These are phyloP conservation scores for Netelia virgata DNA, from an alignment of 2,888 invertebrate species.

Conservation along the genomic window DNA sequence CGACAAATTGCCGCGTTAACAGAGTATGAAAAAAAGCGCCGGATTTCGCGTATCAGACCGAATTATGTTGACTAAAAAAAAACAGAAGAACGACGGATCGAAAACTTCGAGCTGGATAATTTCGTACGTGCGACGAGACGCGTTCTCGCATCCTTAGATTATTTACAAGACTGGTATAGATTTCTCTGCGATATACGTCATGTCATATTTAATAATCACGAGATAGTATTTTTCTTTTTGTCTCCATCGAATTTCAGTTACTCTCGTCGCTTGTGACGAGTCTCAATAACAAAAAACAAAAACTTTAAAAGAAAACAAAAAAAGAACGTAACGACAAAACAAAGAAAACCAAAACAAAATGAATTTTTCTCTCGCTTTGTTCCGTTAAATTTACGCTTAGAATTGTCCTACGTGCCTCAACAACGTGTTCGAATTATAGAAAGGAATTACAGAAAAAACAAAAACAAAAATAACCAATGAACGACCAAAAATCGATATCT, in stretches of 20 bases:
- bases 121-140: slow-evolving; percentile 4
- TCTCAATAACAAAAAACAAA: too few species aligned
- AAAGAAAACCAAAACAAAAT: slow-evolving; percentile 3
- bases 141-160: slow-evolving; percentile 14
- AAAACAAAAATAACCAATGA: too few species aligned
- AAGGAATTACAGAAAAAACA: slow-evolving; percentile 12
- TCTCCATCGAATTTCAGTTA: slow-evolving; percentile 70
- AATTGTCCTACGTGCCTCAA: slow-evolving; percentile 63
- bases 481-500: too few species aligned
- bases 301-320: neutral
- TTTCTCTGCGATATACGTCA: slow-evolving; percentile 26
- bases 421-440: slow-evolving; percentile 37
- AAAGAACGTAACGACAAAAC: too few species aligned
- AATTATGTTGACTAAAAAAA: neutral
- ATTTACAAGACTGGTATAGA: slow-evolving; percentile 60
- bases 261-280: slow-evolving; percentile 67
- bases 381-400: slow-evolving; percentile 38
- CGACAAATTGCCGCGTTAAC: slow-evolving; percentile 29
- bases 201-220: slow-evolving; percentile 31
- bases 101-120: neutral
- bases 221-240: slow-evolving; percentile 51
- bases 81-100: neutral
- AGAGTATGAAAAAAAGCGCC: slow-evolving; percentile 15
- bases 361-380: slow-evolving; percentile 43
- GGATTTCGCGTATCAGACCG: slow-evolving; percentile 32